Base-by-base conservation (phyloP, 2,888 invertebrate species). In the Adelphocoris suturalis region DNA sequence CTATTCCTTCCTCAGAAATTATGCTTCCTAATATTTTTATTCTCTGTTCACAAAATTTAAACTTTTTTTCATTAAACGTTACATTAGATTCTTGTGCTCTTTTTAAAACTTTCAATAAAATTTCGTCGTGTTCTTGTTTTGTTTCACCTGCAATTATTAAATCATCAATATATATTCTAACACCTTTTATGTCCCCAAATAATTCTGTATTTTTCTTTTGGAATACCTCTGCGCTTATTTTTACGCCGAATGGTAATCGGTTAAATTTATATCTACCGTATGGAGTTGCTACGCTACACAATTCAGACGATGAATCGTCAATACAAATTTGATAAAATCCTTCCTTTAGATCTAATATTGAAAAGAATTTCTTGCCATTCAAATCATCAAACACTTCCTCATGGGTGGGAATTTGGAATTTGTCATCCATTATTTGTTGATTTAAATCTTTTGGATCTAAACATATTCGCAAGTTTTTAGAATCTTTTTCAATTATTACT, bases 191-290 rank as follows among this genome's bases (percentile, higher is more conserved):
- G 57, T n/a, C 61, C n/a, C 19, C 16, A 61, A 19, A 9, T 61
- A 89, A 37, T 81, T 82, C 57, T 0, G 68, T 23, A 82, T 89
- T 86, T 28, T 82, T 75, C 68, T 90, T 91, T 28, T 91, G 90
- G 46, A 90, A 91, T n/a, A 89, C 75, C 81, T 37, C n/a, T n/a
- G n/a, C n/a, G n/a, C n/a, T n/a, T n/a, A n/a, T n/a, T 37, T 82
- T 47, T 13, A 91, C 11, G 9, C 91, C 91, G 81, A 90, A 91
- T 3, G 91, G 91, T 46, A 91, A 12, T 37, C 82, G 47, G 7
- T 37, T 28, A 27, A 90, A 91, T 80, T 86, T 75, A 80, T 90
- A 91, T 19, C 68, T 85, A 19, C 91, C 91, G 78, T 75, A 91
- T n/a, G 91, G 90, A 1, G 89, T 90, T 57, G 80, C 85, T 80